Percentiles rank a stretch among this genome's conserved stretches.
Conservation (phyloP, 2,113 vertebrate species). For the Podarcis muralis region DNA sequence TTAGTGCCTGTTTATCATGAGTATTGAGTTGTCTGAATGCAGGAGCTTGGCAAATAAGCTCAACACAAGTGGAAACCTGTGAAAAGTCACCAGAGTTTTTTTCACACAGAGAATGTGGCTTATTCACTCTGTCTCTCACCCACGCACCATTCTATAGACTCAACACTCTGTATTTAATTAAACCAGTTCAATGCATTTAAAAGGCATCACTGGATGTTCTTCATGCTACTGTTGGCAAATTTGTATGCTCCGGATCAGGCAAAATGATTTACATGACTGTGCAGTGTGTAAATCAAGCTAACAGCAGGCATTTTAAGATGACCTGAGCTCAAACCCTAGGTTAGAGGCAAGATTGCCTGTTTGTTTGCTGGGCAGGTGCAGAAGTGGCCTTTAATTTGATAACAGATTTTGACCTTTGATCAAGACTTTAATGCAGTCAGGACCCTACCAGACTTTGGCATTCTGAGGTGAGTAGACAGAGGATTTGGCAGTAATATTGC, state of each 20-base stretch:
- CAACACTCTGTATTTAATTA: not conserved
- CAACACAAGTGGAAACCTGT: not conserved
- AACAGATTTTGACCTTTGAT: not conserved
- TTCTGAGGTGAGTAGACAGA: not conserved
- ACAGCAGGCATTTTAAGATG: not conserved
- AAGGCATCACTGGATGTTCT: not conserved
- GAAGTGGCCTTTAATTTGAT: not conserved
- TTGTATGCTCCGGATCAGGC: not conserved
- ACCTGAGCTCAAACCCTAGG: not conserved
- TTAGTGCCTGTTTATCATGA: not conserved
- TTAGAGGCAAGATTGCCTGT: not conserved
- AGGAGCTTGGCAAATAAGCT: not conserved
- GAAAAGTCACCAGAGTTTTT: not conserved
- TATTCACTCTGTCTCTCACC: not conserved
- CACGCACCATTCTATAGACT: not conserved
- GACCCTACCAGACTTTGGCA: not conserved
- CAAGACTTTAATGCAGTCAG: not conserved
- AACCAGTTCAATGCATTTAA: not conserved
- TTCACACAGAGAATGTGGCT: not conserved
- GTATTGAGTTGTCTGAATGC: slow-evolving; percentile 11
- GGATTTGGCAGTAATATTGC: not conserved
- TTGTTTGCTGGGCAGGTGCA: not conserved
- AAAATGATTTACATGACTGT: not conserved
- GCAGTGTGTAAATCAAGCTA: not conserved
- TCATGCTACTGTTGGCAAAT: not conserved